phyloP scores from a whole-genome alignment of 2,888 invertebrate species.

The Apoda limacodes region DNA sequence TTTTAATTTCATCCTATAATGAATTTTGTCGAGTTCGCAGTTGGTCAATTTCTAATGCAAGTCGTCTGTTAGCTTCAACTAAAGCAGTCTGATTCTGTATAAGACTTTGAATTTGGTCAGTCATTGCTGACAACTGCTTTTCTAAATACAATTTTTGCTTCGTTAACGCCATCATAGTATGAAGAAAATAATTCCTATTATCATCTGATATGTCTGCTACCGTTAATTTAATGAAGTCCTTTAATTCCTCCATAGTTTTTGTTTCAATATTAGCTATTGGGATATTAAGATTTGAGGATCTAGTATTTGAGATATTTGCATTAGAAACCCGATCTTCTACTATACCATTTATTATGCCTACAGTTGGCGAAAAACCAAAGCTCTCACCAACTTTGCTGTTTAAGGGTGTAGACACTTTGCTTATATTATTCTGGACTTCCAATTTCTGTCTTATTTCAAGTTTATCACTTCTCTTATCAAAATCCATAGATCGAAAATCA shows the following conservation, averaged over 20 bases:
- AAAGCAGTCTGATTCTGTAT: constrained; percentile 49
- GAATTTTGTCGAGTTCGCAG: constrained; percentile 39
- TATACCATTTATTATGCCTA: constrained; percentile 30
- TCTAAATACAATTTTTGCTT: constrained; percentile 59
- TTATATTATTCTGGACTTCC: constrained; percentile 45
- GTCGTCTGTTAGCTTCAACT: constrained; percentile 59
- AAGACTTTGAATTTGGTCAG: constrained; percentile 41
- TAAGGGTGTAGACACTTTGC: constrained; percentile 54
- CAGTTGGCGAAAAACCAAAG: constrained; percentile 39
- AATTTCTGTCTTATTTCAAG: constrained; percentile 33
- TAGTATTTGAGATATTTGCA: constrained; percentile 28
- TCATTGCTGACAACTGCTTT: constrained; percentile 44
- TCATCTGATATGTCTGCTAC: constrained; percentile 51
- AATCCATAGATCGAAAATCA: constrained; percentile 33
- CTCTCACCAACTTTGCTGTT: constrained; percentile 36
- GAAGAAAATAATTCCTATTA: constrained; percentile 52
- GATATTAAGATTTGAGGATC: constrained; percentile 23
- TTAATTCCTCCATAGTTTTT: constrained; percentile 43
- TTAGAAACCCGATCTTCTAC: constrained; percentile 32
- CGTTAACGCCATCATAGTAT: constrained; percentile 60
- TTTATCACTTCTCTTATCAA: constrained; percentile 38
- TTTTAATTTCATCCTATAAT: no score
- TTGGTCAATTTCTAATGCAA: constrained; percentile 56
- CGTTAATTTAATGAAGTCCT: constrained; percentile 49
- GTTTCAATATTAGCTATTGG: constrained; percentile 26